Evolutionary conservation across 92 coral and sea anemone species (phyloP).

Genomic region (Zoanthus solanderi): DNA sequence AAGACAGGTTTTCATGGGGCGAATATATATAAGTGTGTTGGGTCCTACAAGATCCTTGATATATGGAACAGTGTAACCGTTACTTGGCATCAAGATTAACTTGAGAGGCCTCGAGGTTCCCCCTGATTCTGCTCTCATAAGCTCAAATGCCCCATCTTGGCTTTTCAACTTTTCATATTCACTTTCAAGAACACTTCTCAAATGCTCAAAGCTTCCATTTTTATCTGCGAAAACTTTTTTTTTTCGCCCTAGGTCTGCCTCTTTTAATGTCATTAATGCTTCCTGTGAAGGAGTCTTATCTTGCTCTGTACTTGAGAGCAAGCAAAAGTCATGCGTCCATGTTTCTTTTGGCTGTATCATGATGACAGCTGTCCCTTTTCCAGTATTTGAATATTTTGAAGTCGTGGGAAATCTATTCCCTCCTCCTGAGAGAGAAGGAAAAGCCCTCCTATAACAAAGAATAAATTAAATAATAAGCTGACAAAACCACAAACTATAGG

Average conservation of each 20-base stretch:
- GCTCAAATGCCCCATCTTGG: conserved; percentile 62
- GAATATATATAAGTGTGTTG: conserved; percentile 49
- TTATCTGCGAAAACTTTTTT: background rate
- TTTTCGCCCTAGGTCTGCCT: conserved; percentile 16
- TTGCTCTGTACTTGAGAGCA: conserved; percentile 48
- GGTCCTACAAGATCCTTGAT: conserved; percentile 50
- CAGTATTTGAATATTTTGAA: background rate
- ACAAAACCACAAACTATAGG: conserved; percentile 4
- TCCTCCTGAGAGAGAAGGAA: conserved; percentile 52
- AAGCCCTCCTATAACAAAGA: conserved; percentile 44
- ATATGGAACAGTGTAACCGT: conserved; percentile 53
- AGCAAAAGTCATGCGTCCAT: conserved; percentile 53
- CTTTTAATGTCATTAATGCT: conserved; percentile 4
- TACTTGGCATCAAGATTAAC: conserved; percentile 37
- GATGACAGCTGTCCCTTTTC: conserved; percentile 40
- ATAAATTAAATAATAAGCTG: background rate
- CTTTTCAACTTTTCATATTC: conserved; percentile 33
- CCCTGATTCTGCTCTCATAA: conserved; percentile 57
- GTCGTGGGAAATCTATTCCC: conserved; percentile 49
- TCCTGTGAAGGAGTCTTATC: conserved; percentile 39
- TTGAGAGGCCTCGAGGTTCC: conserved; percentile 52
- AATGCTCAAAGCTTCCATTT: conserved; percentile 12
- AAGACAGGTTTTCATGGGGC: conserved; percentile 23
- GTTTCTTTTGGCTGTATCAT: conserved; percentile 56
- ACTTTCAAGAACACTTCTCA: conserved; percentile 19